A percentile compares a stretch with the other conserved stretches of the same genome.
phyloP scores from a whole-genome alignment of 1,140 invertebrate genomes.

The Tenebrio molitor region DNA sequence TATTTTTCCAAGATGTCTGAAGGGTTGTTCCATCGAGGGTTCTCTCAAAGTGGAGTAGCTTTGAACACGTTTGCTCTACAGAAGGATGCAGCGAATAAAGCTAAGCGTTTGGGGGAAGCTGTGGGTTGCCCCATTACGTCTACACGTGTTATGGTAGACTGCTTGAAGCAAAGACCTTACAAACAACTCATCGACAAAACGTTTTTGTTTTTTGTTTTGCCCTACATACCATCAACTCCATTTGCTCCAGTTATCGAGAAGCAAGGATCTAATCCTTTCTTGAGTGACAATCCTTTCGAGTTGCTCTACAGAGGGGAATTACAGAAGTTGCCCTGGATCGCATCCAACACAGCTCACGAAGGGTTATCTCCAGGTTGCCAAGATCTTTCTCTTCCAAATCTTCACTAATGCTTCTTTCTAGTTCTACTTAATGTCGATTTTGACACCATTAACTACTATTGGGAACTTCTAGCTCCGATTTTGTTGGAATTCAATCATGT shows the following conservation, averaged over 20 bases:
- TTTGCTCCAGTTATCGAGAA: conserved; percentile 62
- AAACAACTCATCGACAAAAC: conserved; percentile 6
- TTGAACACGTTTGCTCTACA: conserved; percentile 74
- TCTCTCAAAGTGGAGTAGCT: conserved; percentile 84
- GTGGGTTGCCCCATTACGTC: conserved; percentile 78
- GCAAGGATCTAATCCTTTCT: conserved; percentile 66
- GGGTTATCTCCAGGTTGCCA: conserved; percentile 63
- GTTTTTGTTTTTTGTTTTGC: conserved; percentile 4
- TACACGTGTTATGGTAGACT: conserved; percentile 75
- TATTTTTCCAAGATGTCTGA: conserved; percentile 65
- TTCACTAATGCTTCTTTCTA: too few species aligned
- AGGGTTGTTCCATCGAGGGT: conserved; percentile 78
- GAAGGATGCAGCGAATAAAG: conserved; percentile 73
- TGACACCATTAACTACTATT: conserved; percentile 70
- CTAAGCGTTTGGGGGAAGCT: conserved; percentile 73
- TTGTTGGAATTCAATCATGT: conserved; percentile 76
- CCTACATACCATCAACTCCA: conserved; percentile 60
- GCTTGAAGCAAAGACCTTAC: conserved; percentile 69
- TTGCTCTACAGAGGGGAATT: conserved; percentile 68
- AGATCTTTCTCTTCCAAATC: too few species aligned
- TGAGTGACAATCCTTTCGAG: conserved; percentile 69
- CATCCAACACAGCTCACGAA: conserved; percentile 62
- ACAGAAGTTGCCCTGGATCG: conserved; percentile 64
- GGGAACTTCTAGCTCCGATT: conserved; percentile 71
- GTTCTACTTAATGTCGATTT: too few species aligned